Evolutionary conservation across 2,888 invertebrate species (phyloP), one percentile per base, ranked within the genome.

Genomic region (Acanthacorydalis orientalis): DNA sequence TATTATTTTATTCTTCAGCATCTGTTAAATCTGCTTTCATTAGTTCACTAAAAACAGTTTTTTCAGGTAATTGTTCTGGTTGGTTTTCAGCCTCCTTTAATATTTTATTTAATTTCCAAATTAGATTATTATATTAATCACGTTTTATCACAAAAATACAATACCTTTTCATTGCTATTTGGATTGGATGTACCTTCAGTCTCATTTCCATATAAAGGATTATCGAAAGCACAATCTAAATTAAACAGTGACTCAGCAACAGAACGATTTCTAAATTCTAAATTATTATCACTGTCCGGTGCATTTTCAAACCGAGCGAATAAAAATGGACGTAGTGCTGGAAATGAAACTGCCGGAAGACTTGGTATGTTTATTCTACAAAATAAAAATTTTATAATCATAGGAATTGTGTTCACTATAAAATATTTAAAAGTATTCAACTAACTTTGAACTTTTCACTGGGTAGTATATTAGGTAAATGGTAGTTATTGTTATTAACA

Each of bases 301-400:
- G 31, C 39, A 44, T 50, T 50, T 50, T 50, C 50, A 48, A 50
- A 48, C 23, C 50, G 43, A 7, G 48, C 48, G 16, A 50, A 50
- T 6, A 50, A 23, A 42, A 50, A 50, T 23, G 42, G 46, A n/a
- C 46, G 35, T 7, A 46, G 31, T 15, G 39, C 10, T 11, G 38
- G 46, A 33, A 40, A 35, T 34, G 10, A 14, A 44, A 44, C 11
- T 37, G 11, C 9, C 35, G 44, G 34, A 9, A 44, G 3, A 43
- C 23, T 43, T 43, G 43, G 9, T 23, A 43, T n/a, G 4, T 11
- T 41, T 11, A 11, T n/a, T 41, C 15, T 41, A n/a, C 15, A 15
- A 41, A 41, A 14, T 14, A 41, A 4, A 41, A 41, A 41, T 14
- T 6, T 11, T 16, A 16, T 16, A 6, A 14, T 14, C 2, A 12